Conservation (phyloP, 2,888 invertebrate genomes). For the Falcaria lacertinaria region DNA sequence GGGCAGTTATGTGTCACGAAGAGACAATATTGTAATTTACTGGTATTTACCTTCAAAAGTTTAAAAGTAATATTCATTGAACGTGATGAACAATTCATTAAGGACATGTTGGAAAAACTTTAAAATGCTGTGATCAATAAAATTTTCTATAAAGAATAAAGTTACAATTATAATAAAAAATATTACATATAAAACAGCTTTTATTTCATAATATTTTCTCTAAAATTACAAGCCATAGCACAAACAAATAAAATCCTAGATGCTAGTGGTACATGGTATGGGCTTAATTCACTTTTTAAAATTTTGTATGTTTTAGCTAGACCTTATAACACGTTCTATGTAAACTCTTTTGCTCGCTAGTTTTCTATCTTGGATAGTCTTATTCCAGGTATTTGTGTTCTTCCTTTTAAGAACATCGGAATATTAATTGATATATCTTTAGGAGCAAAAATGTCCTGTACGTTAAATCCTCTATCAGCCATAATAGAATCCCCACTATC, state of each 20-base stretch:
- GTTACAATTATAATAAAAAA: neutral
- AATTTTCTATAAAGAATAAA: neutral
- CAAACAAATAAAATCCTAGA: constrained; percentile 6
- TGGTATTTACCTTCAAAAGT: constrained; percentile 4
- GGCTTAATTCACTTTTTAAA: constrained; percentile 6
- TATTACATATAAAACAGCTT: neutral
- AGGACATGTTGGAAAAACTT: constrained; percentile 2
- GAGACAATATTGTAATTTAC: constrained; percentile 4
- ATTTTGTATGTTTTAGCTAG: constrained; percentile 10
- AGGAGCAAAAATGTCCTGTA: constrained; percentile 19
- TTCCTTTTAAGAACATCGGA: constrained; percentile 16
- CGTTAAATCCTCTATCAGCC: constrained; percentile 22
- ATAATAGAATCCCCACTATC: constrained; percentile 15
- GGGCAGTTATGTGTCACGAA: constrained; percentile 3
- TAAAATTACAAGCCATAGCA: constrained; percentile 5
- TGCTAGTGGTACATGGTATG: constrained; percentile 2
- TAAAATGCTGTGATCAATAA: neutral
- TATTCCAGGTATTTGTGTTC: constrained; percentile 11
- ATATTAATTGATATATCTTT: constrained; percentile 14
- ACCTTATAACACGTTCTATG: constrained; percentile 11
- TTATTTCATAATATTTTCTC: constrained; percentile 2
- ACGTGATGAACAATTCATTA: constrained; percentile 3
- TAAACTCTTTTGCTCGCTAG: constrained; percentile 7
- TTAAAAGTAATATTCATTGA: constrained; percentile 1
- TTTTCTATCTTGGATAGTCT: constrained; percentile 3